phyloP scores from a whole-genome alignment of 2,888 invertebrate species.

The Molorchus minor region DNA sequence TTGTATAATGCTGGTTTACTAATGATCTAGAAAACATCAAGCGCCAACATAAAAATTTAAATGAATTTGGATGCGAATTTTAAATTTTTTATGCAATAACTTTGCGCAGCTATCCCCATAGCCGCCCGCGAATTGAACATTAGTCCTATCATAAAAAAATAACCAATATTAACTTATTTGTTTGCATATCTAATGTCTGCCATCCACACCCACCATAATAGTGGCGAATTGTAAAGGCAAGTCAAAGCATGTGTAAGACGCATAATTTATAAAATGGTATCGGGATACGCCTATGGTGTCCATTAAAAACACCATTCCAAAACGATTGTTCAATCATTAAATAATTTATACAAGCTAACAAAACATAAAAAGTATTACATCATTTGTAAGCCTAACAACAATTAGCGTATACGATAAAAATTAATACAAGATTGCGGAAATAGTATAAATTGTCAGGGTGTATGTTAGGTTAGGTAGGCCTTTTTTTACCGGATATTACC shows the following conservation, averaged over 20 bases:
- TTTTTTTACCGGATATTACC: not conserved
- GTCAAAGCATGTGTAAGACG: not conserved
- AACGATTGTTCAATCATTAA: constrained; percentile 31
- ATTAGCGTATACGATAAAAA: constrained; percentile 17
- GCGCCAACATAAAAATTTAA: too few relatives aligned
- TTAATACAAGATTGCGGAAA: constrained; percentile 15
- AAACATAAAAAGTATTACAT: constrained; percentile 32
- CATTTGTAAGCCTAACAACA: constrained; percentile 23
- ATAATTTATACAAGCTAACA: constrained; percentile 30
- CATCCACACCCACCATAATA: too few relatives aligned
- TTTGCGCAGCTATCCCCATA: too few relatives aligned
- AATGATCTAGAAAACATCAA: too few relatives aligned
- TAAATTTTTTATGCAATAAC: too few relatives aligned
- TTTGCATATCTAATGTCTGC: too few relatives aligned
- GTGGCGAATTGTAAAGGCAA: not conserved
- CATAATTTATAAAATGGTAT: not conserved
- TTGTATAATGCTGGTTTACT: too few relatives aligned
- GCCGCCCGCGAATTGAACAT: too few relatives aligned
- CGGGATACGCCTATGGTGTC: constrained; percentile 23
- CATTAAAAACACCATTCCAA: constrained; percentile 29
- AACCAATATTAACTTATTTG: too few relatives aligned
- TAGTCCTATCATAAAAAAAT: too few relatives aligned
- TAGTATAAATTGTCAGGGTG: not conserved
- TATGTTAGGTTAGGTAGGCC: not conserved
- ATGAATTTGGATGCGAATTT: too few relatives aligned